Percentiles rank a stretch among this genome's conserved stretches.
These are phyloP conservation scores for Brienomyrus longianalis DNA, from an alignment of 2,113 vertebrate genomes.

Conservation along the genomic window DNA sequence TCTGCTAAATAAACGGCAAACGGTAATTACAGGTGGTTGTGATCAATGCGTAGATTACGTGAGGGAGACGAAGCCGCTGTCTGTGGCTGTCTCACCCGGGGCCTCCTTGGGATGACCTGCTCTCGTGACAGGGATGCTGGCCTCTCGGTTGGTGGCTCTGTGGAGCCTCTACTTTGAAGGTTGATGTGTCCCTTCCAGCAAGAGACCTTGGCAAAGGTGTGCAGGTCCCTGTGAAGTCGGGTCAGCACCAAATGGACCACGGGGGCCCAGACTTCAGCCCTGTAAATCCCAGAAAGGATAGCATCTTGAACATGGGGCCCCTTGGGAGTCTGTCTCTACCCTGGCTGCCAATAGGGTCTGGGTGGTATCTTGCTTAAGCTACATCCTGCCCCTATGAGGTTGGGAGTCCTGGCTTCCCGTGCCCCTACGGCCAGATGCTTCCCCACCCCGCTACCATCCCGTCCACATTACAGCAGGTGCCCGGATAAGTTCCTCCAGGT, in stretches of 20 bases:
- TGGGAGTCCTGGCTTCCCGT: neutral
- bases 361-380: neutral
- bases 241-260: too few relatives aligned
- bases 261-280: too few relatives aligned
- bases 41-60: neutral
- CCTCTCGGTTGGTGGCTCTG: neutral
- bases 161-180: too few relatives aligned
- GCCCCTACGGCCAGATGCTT: neutral
- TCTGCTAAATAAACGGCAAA: slow-evolving; percentile 6
- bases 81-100: neutral
- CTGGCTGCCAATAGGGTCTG: neutral
- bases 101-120: neutral
- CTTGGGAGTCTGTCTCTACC: neutral
- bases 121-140: neutral
- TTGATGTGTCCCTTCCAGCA: too few relatives aligned
- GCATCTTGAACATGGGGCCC: neutral
- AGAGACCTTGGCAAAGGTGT: too few relatives aligned
- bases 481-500: neutral
- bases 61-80: neutral
- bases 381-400: neutral
- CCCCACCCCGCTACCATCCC: neutral
- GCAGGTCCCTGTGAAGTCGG: too few relatives aligned
- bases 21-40: neutral
- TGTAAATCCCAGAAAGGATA: too few relatives aligned
- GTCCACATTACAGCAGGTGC: neutral